A percentile compares a stretch with the other conserved stretches of the same genome.
Evolutionary conservation across 2,113 vertebrate genomes (phyloP).

Genomic region (Dasyprocta punctata): DNA sequence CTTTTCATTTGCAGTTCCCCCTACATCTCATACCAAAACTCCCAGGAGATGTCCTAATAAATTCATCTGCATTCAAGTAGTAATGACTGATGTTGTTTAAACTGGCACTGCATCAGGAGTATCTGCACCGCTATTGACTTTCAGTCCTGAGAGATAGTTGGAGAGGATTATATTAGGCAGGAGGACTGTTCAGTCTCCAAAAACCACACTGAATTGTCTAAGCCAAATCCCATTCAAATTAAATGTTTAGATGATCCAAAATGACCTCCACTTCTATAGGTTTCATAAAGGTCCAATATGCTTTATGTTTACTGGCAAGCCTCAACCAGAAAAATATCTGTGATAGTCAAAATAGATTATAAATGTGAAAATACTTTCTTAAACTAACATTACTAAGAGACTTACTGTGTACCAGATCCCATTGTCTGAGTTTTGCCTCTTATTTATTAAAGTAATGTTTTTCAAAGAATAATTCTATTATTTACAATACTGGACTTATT

Average conservation of each 20-base stretch:
- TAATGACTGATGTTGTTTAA: constrained; percentile 18
- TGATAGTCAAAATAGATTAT: neutral
- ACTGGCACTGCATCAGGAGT: neutral
- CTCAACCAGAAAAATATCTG: neutral
- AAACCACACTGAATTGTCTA: neutral
- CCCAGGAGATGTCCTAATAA: neutral
- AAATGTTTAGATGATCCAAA: neutral
- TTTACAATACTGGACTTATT: neutral
- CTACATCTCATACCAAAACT: neutral
- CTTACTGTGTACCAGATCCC: neutral
- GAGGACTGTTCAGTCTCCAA: neutral
- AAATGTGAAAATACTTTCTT: neutral
- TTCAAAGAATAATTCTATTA: neutral
- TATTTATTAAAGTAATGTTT: neutral
- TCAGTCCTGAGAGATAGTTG: neutral
- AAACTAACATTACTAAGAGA: neutral
- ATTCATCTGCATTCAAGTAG: neutral
- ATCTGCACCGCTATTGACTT: neutral
- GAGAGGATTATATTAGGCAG: neutral
- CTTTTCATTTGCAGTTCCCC: neutral
- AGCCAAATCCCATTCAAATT: neutral
- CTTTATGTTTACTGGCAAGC: neutral
- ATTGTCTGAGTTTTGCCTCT: neutral
- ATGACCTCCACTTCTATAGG: neutral
- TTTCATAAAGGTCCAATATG: neutral